Evolutionary conservation across 2,888 invertebrate genomes (phyloP).

Genomic region (Papilio elwesi): DNA sequence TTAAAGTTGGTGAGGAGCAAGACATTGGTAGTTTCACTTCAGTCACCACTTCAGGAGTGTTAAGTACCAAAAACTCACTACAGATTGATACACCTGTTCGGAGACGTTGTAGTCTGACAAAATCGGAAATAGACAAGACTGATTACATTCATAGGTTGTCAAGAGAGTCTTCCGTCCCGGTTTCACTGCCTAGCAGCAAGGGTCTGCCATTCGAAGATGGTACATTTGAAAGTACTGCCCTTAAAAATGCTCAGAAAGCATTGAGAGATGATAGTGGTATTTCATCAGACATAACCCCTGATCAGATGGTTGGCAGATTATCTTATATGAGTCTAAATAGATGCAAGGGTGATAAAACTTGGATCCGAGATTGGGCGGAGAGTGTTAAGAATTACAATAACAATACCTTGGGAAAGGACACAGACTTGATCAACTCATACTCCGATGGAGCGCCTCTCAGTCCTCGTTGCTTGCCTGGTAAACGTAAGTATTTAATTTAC

Average conservation of each 20-base stretch:
- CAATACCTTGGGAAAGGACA: conserved; percentile 61
- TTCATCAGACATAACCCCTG: conserved; percentile 61
- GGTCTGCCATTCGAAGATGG: conserved; percentile 56
- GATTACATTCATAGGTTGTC: conserved; percentile 82
- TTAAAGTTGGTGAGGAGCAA: conserved; percentile 70
- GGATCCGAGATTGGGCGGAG: conserved; percentile 87
- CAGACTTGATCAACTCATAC: conserved; percentile 53
- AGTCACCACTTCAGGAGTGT: conserved; percentile 88
- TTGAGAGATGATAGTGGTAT: conserved; percentile 63
- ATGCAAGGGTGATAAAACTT: conserved; percentile 81
- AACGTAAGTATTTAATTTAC: conserved; percentile 64
- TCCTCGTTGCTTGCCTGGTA: conserved; percentile 66
- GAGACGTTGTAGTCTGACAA: conserved; percentile 85
- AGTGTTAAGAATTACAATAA: conserved; percentile 84
- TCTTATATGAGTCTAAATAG: conserved; percentile 78
- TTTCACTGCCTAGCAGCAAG: conserved; percentile 69
- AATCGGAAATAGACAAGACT: conserved; percentile 88
- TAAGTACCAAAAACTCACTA: conserved; percentile 79
- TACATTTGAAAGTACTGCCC: conserved; percentile 73
- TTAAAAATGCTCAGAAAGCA: conserved; percentile 71
- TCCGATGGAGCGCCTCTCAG: conserved; percentile 72
- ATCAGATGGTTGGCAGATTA: conserved; percentile 72
- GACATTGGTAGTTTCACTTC: conserved; percentile 88
- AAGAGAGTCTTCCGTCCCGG: conserved; percentile 76
- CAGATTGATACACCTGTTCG: conserved; percentile 63